phyloP scores from a whole-genome alignment of 2,888 invertebrate genomes.

The Stegophylla sp. region DNA sequence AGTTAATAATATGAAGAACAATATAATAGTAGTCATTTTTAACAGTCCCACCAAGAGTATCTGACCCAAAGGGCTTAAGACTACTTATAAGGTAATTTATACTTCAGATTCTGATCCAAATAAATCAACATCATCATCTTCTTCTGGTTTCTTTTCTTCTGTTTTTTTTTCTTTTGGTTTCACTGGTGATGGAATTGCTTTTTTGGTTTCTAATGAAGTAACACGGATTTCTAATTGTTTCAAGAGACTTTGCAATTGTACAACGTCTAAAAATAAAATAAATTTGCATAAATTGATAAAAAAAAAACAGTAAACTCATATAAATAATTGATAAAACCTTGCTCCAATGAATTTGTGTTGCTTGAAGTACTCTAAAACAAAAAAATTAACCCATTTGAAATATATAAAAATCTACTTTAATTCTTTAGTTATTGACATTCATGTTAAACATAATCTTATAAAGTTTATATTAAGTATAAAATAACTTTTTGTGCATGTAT shows the following conservation, averaged over 20 bases:
- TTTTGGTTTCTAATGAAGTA: conserved; percentile 46
- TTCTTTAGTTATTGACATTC: too few species aligned
- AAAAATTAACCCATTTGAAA: too few species aligned
- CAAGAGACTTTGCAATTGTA: conserved; percentile 67
- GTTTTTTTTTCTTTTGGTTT: conserved; percentile 38
- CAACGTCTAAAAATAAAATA: conserved; percentile 64
- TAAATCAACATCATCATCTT: conserved; percentile 80
- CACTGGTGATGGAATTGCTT: conserved; percentile 13
- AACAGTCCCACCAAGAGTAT: too few species aligned
- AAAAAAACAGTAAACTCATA: not conserved
- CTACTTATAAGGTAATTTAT: conserved; percentile 60
- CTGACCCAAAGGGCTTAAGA: too few species aligned
- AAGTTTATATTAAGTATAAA: too few species aligned
- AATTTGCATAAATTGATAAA: conserved; percentile 3
- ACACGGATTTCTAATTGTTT: conserved; percentile 66
- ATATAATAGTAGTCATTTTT: too few species aligned
- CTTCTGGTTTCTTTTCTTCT: conserved; percentile 66
- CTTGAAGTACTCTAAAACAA: conserved; percentile 27
- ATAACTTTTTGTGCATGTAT: too few species aligned
- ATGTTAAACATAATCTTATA: too few species aligned
- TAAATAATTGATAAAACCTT: conserved; percentile 21
- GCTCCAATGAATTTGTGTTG: conserved; percentile 14
- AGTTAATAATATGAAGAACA: too few species aligned
- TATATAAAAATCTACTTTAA: too few species aligned
- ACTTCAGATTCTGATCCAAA: conserved; percentile 82